phyloP scores from a whole-genome alignment of 2,888 invertebrate species.

The Pseudolycoriella hygida region DNA sequence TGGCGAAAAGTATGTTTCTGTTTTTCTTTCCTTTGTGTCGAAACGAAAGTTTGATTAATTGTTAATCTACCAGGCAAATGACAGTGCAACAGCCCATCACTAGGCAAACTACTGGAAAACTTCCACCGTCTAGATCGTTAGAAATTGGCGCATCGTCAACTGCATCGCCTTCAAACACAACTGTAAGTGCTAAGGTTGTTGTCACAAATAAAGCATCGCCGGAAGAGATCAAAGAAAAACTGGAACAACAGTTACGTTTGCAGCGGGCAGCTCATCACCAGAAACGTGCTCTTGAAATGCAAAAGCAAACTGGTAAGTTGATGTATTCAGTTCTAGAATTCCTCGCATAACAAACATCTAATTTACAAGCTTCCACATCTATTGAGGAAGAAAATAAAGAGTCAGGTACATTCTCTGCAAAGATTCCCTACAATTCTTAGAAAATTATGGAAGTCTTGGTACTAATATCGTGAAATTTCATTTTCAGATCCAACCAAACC shows the following conservation, averaged over 20 bases:
- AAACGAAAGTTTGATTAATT: slow-evolving; percentile 7
- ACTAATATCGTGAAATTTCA: too few species aligned
- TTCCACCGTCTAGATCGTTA: slow-evolving; percentile 26
- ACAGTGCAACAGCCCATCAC: slow-evolving; percentile 61
- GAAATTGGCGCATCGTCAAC: slow-evolving; percentile 10
- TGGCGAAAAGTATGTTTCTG: slow-evolving; percentile 50
- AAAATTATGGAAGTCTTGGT: too few species aligned
- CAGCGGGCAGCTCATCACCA: slow-evolving; percentile 82
- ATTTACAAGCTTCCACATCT: slow-evolving; percentile 10
- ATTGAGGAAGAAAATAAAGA: slow-evolving; percentile 9
- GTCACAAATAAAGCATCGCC: slow-evolving; percentile 42
- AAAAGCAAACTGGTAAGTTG: slow-evolving; percentile 20
- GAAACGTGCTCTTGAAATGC: slow-evolving; percentile 53
- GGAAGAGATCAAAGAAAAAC: slow-evolving; percentile 70
- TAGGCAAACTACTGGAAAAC: slow-evolving; percentile 60
- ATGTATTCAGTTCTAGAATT: too few species aligned
- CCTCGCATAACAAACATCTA: neutral
- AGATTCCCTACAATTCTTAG: too few species aligned
- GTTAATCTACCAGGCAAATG: slow-evolving; percentile 34
- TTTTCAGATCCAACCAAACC: slow-evolving; percentile 8
- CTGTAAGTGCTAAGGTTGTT: slow-evolving; percentile 12
- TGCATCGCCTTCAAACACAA: slow-evolving; percentile 22
- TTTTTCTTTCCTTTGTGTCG: neutral
- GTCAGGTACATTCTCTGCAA: slow-evolving; percentile 7
- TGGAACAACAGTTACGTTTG: slow-evolving; percentile 77